Percentiles rank a stretch among this genome's conserved stretches.
phyloP scores from a whole-genome alignment of 2,797 vertebrate species.

The Pelodytes ibericus region DNA sequence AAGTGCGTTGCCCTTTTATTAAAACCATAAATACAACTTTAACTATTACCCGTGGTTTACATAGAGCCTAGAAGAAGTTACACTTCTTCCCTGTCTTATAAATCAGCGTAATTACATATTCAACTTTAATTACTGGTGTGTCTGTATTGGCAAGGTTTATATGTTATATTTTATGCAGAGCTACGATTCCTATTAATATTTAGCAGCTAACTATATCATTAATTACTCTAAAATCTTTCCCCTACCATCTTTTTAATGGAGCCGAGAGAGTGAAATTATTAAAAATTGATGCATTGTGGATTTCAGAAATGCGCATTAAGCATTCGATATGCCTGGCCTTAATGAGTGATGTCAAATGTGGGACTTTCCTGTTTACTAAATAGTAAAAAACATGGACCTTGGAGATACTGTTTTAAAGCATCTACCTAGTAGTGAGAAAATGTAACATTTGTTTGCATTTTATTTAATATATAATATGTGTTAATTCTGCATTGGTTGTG shows the following conservation, averaged over 20 bases:
- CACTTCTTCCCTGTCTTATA: conserved; percentile 85
- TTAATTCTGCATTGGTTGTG: not conserved
- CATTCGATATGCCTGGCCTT: conserved; percentile 76
- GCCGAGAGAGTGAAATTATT: conserved; percentile 82
- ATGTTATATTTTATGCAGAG: conserved; percentile 95
- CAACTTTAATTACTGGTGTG: conserved; percentile 90
- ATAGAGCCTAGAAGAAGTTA: conserved; percentile 80
- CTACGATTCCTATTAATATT: conserved; percentile 96
- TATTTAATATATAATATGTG: not conserved
- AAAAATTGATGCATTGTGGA: conserved; percentile 91
- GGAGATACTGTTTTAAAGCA: conserved; percentile 69
- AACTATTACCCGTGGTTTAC: conserved; percentile 81
- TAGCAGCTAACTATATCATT: conserved; percentile 95
- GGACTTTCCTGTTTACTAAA: conserved; percentile 82
- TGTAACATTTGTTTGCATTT: conserved; percentile 50
- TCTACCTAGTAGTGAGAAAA: conserved; percentile 59
- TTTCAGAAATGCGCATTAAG: conserved; percentile 88
- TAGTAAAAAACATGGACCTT: conserved; percentile 69
- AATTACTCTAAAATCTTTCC: conserved; percentile 95
- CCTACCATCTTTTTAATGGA: conserved; percentile 91
- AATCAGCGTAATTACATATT: conserved; percentile 90
- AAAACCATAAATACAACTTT: conserved; percentile 78
- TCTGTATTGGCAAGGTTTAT: conserved; percentile 92
- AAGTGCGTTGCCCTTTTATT: conserved; percentile 74
- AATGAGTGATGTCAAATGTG: conserved; percentile 79